Conservation (phyloP, 2,113 vertebrate genomes). For the Macquaria ambigua region DNA sequence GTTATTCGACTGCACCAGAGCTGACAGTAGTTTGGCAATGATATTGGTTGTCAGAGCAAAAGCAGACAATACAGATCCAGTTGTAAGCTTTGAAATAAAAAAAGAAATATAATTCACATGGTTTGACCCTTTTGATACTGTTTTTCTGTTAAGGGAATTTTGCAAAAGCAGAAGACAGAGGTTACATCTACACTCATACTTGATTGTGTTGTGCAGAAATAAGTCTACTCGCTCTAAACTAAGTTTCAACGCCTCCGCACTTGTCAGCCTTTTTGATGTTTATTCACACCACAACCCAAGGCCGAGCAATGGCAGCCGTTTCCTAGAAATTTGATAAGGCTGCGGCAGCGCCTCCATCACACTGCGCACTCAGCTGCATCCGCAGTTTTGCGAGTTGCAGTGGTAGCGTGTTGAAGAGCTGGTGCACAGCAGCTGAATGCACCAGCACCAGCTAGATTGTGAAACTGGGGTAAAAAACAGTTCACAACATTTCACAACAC, state of each 20-base stretch:
- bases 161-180: background rate
- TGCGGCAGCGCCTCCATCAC: background rate
- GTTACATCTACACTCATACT: background rate
- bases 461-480: slow-evolving; percentile 52
- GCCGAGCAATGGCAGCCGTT: slow-evolving; percentile 21
- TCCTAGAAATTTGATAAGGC: slow-evolving; percentile 69
- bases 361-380: slow-evolving; percentile 37
- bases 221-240: background rate
- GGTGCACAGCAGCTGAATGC: slow-evolving; percentile 44
- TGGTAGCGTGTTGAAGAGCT: background rate
- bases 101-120: slow-evolving; percentile 8
- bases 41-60: rapidly evolving
- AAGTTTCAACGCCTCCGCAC: slow-evolving; percentile 7
- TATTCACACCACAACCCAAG: slow-evolving; percentile 49
- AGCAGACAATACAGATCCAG: background rate
- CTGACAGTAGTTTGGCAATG: background rate
- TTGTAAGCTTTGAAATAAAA: slow-evolving; percentile 59
- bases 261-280: slow-evolving; percentile 25
- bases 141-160: slow-evolving; percentile 17
- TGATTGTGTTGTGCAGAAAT: background rate
- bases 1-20: background rate
- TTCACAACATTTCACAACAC: slow-evolving; percentile 56
- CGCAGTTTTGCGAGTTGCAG: slow-evolving; percentile 2
- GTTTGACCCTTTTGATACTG: slow-evolving; percentile 30
- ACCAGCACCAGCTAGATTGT: slow-evolving; percentile 9